Evolutionary conservation across 1,140 invertebrate species (phyloP).

Genomic region (Drosophila tani): DNA sequence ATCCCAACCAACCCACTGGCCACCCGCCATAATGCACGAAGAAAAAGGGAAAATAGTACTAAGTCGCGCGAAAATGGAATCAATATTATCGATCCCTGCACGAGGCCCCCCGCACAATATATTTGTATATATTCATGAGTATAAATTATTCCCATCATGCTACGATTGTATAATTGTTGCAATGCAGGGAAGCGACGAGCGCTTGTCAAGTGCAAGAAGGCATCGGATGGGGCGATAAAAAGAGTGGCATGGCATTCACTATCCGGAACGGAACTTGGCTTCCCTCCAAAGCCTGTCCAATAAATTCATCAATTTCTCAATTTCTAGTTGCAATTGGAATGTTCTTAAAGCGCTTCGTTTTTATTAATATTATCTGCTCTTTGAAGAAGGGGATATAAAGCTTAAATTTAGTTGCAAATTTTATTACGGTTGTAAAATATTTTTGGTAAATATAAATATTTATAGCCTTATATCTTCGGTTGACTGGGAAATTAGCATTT

Average conservation of each 20-base stretch:
- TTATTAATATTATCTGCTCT: neutral
- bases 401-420: neutral
- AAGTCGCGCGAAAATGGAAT: constrained; percentile 50
- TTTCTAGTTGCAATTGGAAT: neutral
- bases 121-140: constrained; percentile 20
- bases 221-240: neutral
- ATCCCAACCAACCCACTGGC: constrained; percentile 4
- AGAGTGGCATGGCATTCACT: constrained; percentile 6
- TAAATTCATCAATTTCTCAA: constrained; percentile 21
- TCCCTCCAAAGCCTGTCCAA: constrained; percentile 4
- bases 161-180: constrained; percentile 33
- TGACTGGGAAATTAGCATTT: neutral
- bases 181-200: constrained; percentile 5
- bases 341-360: neutral
- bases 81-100: constrained; percentile 73
- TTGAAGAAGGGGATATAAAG: no score
- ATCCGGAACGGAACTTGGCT: constrained; percentile 4
- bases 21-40: constrained; percentile 23
- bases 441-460: neutral
- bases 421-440: neutral
- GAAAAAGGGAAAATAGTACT: constrained; percentile 40
- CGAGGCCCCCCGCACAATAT: constrained; percentile 3
- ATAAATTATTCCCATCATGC: constrained; percentile 31
- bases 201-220: constrained; percentile 10
- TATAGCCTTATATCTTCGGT: neutral